phyloP scores from a whole-genome alignment of 2,113 vertebrate species.

The Bubo scandiacus region DNA sequence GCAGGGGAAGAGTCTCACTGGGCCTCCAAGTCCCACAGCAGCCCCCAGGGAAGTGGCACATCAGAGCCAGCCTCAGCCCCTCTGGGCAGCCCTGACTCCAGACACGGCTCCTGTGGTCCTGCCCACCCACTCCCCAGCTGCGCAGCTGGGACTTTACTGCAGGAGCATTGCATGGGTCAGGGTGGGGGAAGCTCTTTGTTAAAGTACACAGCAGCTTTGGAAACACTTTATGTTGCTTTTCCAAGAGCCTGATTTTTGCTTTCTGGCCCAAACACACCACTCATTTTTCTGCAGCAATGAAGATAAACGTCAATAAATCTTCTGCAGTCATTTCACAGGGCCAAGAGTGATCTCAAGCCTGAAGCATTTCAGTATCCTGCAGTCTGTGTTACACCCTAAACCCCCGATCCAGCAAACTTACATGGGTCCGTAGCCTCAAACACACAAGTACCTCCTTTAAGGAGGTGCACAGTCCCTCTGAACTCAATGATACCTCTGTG shows the following conservation, averaged over 20 bases:
- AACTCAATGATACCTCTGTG: conserved; percentile 8
- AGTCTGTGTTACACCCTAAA: background rate
- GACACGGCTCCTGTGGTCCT: background rate
- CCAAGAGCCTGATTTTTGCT: conserved; percentile 18
- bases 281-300: conserved; percentile 12
- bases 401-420: background rate
- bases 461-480: background rate
- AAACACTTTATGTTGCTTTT: background rate
- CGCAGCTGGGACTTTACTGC: background rate
- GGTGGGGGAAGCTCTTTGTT: background rate
- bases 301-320: conserved; percentile 54
- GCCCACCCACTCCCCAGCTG: background rate
- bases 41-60: background rate
- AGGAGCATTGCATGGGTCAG: background rate
- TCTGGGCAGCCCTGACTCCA: background rate
- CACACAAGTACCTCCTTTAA: background rate
- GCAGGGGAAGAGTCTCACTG: background rate
- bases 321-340: fast-evolving
- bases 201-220: background rate
- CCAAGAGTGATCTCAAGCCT: conserved; percentile 55
- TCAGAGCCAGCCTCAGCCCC: background rate
- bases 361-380: conserved; percentile 21
- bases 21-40: background rate
- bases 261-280: conserved; percentile 13
- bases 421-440: background rate